Base-by-base conservation (phyloP, 1,140 invertebrate genomes). In the Epicauta chinensis region DNA sequence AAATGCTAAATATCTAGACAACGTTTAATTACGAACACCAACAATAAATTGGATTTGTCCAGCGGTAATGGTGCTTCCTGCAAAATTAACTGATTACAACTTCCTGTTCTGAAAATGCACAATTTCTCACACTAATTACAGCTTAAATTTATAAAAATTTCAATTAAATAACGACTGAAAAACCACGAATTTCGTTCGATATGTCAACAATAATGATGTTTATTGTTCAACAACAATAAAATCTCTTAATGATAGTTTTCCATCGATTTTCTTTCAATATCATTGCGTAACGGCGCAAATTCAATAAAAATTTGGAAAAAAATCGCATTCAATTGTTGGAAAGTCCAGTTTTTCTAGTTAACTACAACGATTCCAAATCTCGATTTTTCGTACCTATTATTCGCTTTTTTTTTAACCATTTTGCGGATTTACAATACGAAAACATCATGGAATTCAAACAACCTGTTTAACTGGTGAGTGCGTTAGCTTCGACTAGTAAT, bases 61-160 rank as follows among this genome's bases (percentile, higher is more conserved):
- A 51, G 53, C 45, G 41, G 31, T 23, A 23, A 14, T 32, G 41
- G 50, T 47, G 48, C 49, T 45, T 61, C 49, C 56, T 50, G 51
- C 40, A 40, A 61, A 61, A 61, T 61, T 61, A 61, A 58, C 59
- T 61, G 59, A 61, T 61, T 56, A 58, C 58, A 58, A 61, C 56
- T 61, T 61, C 56, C 53, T 44, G 53, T 53, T 55, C 51, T 45
- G 53, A 56, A 31, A 58, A 52, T 38, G 47, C 23, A 29, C 56
- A 56, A 61, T 23, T 23, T 58, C 56, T 58, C 59, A 58, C 51
- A 46, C 38, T 55, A 55, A 61, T 61, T 61, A 56, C 47, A 11
- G 35, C 17, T 31, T 41, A 49, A 55, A 55, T 49, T n/a, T n/a
- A n/a, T n/a, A n/a, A n/a, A n/a, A n/a, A n/a, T n/a, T n/a, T n/a